Conservation (phyloP, 2,113 vertebrate species). For the Zosterops hypoxanthus region DNA sequence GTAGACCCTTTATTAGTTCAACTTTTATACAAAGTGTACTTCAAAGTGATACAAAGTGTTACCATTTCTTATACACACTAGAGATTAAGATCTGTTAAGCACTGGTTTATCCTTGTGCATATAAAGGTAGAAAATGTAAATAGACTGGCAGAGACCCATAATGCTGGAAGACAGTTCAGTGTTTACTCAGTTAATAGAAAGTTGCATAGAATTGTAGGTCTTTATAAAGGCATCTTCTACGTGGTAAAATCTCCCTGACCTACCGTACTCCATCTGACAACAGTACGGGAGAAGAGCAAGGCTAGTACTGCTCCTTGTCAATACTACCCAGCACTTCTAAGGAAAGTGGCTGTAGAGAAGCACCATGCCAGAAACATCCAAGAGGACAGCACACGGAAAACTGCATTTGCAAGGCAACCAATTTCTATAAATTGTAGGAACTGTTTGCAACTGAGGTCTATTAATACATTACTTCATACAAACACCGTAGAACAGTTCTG, state of each 20-base stretch:
- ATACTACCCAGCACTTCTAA: not conserved
- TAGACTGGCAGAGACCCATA: constrained; percentile 26
- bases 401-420: not conserved
- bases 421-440: not conserved
- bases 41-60: constrained; percentile 47
- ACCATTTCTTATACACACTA: not conserved
- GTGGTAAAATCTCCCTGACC: constrained; percentile 3
- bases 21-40: constrained; percentile 45
- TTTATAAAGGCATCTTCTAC: constrained; percentile 19
- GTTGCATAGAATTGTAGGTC: constrained; percentile 62
- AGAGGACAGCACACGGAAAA: not conserved
- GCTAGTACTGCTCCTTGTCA: not conserved
- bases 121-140: constrained; percentile 46
- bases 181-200: constrained; percentile 29
- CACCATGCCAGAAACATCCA: not conserved
- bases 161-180: constrained; percentile 39
- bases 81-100: not conserved
- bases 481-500: not conserved
- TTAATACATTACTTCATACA: not conserved
- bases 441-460: not conserved
- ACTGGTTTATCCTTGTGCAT: not conserved
- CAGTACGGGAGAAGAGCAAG: not conserved
- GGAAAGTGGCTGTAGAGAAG: not conserved
- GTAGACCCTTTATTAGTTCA: constrained; percentile 48
- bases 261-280: not conserved